Conservation (phyloP, 2,888 invertebrate species). For the Phaonia tiefii region DNA sequence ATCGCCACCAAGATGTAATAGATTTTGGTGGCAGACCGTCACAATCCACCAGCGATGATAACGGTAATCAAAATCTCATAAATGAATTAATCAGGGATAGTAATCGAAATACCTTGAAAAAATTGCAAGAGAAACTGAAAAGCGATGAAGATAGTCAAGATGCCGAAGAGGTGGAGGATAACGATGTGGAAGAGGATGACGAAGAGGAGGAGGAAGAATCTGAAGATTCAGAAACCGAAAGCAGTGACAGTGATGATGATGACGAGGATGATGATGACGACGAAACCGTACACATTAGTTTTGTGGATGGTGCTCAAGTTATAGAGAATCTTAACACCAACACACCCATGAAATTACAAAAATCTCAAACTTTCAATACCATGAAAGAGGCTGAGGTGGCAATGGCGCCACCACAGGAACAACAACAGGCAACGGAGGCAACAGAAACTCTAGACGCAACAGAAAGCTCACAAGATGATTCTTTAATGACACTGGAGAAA, state of each 20-base stretch:
- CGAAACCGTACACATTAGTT: constrained; percentile 72
- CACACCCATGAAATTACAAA: constrained; percentile 73
- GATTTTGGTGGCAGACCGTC: neutral
- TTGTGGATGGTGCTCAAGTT: constrained; percentile 78
- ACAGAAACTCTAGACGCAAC: neutral
- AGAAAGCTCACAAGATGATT: constrained; percentile 51
- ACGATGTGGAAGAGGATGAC: constrained; percentile 70
- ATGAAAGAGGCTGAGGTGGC: constrained; percentile 72
- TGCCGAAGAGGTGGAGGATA: constrained; percentile 77
- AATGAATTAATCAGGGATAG: constrained; percentile 75
- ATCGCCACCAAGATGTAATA: constrained; percentile 43
- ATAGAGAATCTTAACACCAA: constrained; percentile 79
- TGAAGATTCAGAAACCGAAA: constrained; percentile 67
- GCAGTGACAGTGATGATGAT: constrained; percentile 72
- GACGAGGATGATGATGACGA: constrained; percentile 73
- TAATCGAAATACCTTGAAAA: constrained; percentile 75
- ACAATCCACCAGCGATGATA: constrained; percentile 70
- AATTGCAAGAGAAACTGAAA: constrained; percentile 68
- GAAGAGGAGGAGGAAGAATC: constrained; percentile 71
- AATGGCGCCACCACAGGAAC: constrained; percentile 7
- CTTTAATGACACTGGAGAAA: constrained; percentile 70
- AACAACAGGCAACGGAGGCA: neutral
- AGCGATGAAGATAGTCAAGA: constrained; percentile 76
- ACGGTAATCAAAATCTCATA: constrained; percentile 76
- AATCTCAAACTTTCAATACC: constrained; percentile 76